Conservation (phyloP, 2,797 vertebrate genomes). For the Mormyrus hasselquistii region DNA sequence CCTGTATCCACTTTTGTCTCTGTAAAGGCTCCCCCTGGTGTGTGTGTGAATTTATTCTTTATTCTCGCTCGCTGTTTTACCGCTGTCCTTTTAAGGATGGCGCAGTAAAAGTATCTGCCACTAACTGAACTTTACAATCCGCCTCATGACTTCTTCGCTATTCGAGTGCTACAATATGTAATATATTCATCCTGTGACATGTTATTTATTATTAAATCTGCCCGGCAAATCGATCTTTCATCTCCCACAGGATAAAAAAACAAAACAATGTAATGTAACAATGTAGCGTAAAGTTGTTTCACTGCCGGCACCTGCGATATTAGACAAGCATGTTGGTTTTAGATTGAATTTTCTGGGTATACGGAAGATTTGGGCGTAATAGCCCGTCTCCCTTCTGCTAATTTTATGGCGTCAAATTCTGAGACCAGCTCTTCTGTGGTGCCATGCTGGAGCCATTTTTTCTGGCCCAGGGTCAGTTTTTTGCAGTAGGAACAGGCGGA, state of each 20-base stretch:
- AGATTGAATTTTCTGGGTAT: neutral
- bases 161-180: neutral
- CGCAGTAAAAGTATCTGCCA: neutral
- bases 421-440: neutral
- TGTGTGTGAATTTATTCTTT: neutral
- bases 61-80: neutral
- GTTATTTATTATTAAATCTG: neutral
- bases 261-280: neutral
- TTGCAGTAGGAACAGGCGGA: neutral
- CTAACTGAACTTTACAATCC: neutral
- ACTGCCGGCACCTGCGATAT: neutral
- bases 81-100: neutral
- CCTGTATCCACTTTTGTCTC: neutral
- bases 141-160: neutral
- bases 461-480: neutral
- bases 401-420: neutral
- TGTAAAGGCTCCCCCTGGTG: neutral
- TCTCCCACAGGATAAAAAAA: neutral
- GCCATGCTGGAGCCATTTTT: neutral
- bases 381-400: neutral
- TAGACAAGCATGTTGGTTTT: neutral
- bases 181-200: neutral
- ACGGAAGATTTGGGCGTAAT: neutral
- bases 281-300: neutral
- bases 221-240: neutral